Base-by-base conservation (phyloP, 2,113 vertebrate species). In the Lampris megalopsis region DNA sequence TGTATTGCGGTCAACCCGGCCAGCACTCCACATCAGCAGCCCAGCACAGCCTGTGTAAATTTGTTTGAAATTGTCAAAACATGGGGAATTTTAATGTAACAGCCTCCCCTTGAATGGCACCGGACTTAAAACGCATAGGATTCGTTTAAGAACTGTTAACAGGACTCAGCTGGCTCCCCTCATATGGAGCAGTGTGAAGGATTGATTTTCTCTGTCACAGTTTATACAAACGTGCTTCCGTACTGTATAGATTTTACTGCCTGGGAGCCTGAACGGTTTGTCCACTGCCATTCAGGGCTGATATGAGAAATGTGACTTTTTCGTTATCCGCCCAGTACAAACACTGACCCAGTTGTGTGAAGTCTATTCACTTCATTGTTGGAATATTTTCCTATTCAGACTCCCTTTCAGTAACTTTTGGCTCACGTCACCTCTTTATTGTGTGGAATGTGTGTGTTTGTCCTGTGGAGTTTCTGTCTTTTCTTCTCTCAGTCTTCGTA, bases 21-120 rank as follows among this genome's bases (percentile, higher is more conserved):
- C 77, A 67, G 80, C 77, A 37, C 75, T 53, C 74, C 8, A 66
- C 73, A 54, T 77, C 56, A 6, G 69, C 81, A 59, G 56, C 9
- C 0, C 75, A 3, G 72, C 72, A 65, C 38, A 10, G 62, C 50
- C 76, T 40, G 77, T 73, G 77, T 85, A 68, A 71, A 83, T 92
- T 92, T 91, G 86, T 91, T 91, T 92, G 80, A 86, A 90, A 84
- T 87, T 92, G 90, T 92, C 91, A 89, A 82, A 92, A 85, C 38
- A 78, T 50, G 58, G 70, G 47, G 81, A 89, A 89, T 90, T 90
- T 89, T 80, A 90, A 89, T 79, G 76, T 67, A 81, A 71, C 83
- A 73, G 81, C 86, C 77, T 86, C 75, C 77, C 74, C 24, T 24
- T 35, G 82, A 78, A 82, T 81, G 82, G 89, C 87, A 86, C 84